Conservation (phyloP, 1,140 invertebrate genomes). For the fruit fly (Drosophila melanogaster) region DNA sequence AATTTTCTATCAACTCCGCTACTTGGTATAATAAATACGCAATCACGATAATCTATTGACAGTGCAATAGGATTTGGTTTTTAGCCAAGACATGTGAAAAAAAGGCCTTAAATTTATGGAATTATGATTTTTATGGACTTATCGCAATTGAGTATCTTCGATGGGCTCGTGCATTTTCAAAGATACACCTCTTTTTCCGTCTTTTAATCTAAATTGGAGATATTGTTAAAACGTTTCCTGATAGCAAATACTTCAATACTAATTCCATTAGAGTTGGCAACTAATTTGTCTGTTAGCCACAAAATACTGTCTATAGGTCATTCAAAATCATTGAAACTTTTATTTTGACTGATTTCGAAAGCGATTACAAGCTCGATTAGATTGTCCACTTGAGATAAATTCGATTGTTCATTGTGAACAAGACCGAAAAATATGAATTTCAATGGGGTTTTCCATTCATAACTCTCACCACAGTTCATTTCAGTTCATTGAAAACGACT, state of each 20-base stretch:
- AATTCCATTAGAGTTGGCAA: conserved; percentile 10
- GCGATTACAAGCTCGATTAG: conserved; percentile 25
- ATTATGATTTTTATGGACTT: neutral
- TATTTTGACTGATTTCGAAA: conserved; percentile 21
- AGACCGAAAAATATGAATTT: conserved; percentile 15
- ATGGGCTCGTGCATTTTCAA: too few species aligned
- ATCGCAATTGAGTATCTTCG: too few species aligned
- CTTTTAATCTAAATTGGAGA: too few species aligned
- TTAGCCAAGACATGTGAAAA: neutral
- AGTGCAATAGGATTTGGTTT: neutral
- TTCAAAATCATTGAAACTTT: conserved; percentile 30
- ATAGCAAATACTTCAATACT: neutral
- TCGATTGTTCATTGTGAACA: conserved; percentile 15
- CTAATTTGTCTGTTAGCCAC: neutral
- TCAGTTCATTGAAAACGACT: conserved; percentile 35
- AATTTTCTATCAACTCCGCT: conserved; percentile 16
- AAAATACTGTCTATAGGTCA: neutral
- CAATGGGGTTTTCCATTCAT: conserved; percentile 38
- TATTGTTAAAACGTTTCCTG: neutral
- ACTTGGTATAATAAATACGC: conserved; percentile 3
- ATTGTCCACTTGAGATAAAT: conserved; percentile 20
- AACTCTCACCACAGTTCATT: conserved; percentile 29
- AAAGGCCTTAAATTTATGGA: neutral
- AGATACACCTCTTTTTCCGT: too few species aligned
- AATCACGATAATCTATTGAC: neutral